Evolutionary conservation across 2,888 invertebrate genomes (phyloP).

Genomic region (Tortrix viridana): DNA sequence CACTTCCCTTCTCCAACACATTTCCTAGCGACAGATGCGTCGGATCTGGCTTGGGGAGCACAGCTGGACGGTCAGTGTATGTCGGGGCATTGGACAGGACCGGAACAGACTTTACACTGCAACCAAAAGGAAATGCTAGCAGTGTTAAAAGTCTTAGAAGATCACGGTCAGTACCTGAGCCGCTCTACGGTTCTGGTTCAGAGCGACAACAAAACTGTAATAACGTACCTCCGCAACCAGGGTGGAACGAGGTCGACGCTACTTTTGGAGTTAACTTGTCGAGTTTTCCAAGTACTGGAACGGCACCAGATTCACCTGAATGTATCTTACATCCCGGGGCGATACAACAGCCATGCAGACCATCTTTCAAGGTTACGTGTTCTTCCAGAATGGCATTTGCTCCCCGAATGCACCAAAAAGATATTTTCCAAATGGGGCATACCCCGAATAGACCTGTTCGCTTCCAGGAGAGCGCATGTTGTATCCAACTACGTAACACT

Average conservation of each 20-base stretch:
- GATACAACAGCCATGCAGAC: slow-evolving; percentile 27
- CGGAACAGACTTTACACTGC: not conserved
- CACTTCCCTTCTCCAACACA: not conserved
- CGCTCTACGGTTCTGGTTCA: not conserved
- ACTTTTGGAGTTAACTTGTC: not conserved
- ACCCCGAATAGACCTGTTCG: slow-evolving; percentile 46
- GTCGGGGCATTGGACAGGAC: not conserved
- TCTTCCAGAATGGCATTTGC: slow-evolving; percentile 18
- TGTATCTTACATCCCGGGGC: slow-evolving; percentile 7
- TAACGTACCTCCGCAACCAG: slow-evolving; percentile 1
- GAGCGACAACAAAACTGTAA: slow-evolving; percentile 13
- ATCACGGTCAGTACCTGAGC: not conserved
- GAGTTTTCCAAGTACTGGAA: slow-evolving; percentile 9
- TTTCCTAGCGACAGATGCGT: slow-evolving; percentile 12
- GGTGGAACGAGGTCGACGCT: slow-evolving; percentile 2
- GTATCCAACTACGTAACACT: slow-evolving; percentile 30
- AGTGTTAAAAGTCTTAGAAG: not conserved
- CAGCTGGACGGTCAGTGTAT: not conserved
- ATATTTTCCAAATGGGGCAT: slow-evolving; percentile 43
- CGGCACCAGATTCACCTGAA: slow-evolving; percentile 27
- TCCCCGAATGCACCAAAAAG: slow-evolving; percentile 5
- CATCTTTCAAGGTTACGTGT: slow-evolving; percentile 11
- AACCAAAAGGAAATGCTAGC: slow-evolving; percentile 8
- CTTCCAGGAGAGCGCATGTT: slow-evolving; percentile 35
- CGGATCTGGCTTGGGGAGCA: slow-evolving; percentile 5